Base-by-base conservation (phyloP, 2,797 vertebrate species). In the Pangasius larnaudii region DNA sequence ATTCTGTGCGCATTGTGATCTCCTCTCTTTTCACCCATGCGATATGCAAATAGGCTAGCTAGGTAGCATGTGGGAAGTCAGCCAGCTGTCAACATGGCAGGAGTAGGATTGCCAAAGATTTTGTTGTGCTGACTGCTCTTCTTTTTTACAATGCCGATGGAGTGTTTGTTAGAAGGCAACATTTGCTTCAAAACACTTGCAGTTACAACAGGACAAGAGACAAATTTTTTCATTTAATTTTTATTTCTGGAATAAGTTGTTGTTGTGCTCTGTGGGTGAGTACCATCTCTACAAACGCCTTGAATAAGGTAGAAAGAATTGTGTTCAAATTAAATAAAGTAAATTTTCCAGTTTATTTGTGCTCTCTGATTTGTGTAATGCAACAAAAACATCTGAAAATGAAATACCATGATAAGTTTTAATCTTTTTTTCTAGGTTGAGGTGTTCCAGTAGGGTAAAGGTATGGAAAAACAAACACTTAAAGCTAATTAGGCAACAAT, bases 31-130 rank as follows among this genome's bases (percentile, higher is more conserved):
- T 75, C 53, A 59, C 27, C 56, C 33, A 8, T 74, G 53, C 56
- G 61, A 75, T n/a, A 77, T 75, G 84, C 36, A 75, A 59, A 85
- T 85, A n/a, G 46, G 13, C 24, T 85, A n/a, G 69, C 84, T 61
- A 78, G 71, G 65, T 53, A 51, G 27, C 53, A 0, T n/a, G 79
- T 61, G 27, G 72, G 39, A 74, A 74, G 79, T 49, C 51, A 87
- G 69, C 53, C 67, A 88, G 61, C 46, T 18, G 79, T 74, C 53
- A 74, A 74, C 36, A 56, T 46, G 36, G 53, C 53, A 36, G 18
- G 27, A 58, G 14, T n/a, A 46, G 18, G 27, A 75, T 75, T 51
- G 46, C 24, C 84, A 63, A 74, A 61, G 10, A 75, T 24, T 75
- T 61, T 75, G 53, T 59, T 74, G 22, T 59, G 30, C 33, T n/a